Conservation (phyloP, 2,113 vertebrate genomes). For the Panthera tigris region DNA sequence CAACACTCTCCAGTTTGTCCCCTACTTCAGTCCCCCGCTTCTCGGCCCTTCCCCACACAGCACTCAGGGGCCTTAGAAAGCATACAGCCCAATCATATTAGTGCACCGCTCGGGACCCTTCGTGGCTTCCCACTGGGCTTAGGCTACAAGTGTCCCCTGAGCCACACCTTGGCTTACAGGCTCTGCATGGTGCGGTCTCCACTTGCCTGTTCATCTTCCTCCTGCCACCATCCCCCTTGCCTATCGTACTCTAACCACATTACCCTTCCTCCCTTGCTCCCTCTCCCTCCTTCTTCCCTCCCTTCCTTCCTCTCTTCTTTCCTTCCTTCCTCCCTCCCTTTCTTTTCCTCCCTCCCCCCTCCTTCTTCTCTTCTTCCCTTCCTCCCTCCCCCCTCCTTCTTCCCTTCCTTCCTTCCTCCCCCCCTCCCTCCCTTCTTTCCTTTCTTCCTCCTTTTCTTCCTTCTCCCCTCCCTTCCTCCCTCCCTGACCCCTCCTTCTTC, state of each 20-base stretch:
- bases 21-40: neutral
- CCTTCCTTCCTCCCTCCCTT: neutral
- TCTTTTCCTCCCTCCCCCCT: too few species aligned
- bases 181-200: fast-evolving
- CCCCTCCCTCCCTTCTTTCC: too few species aligned
- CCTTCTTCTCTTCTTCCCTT: too few species aligned
- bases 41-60: neutral
- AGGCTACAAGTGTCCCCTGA: neutral
- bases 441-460: too few species aligned
- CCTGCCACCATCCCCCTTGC: neutral
- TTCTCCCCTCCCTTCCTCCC: too few species aligned
- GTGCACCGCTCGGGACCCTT: neutral
- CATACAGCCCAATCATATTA: fast-evolving
- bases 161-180: neutral
- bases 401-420: too few species aligned
- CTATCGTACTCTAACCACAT: neutral
- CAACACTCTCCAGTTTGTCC: neutral
- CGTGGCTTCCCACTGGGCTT: neutral
- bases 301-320: neutral
- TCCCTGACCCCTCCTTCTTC: too few species aligned
- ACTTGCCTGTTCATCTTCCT: neutral
- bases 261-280: neutral
- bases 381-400: too few species aligned
- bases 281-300: too few species aligned
- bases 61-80: neutral